Conservation (phyloP, 2,888 invertebrate species). For the Hipparchia sbordonii region DNA sequence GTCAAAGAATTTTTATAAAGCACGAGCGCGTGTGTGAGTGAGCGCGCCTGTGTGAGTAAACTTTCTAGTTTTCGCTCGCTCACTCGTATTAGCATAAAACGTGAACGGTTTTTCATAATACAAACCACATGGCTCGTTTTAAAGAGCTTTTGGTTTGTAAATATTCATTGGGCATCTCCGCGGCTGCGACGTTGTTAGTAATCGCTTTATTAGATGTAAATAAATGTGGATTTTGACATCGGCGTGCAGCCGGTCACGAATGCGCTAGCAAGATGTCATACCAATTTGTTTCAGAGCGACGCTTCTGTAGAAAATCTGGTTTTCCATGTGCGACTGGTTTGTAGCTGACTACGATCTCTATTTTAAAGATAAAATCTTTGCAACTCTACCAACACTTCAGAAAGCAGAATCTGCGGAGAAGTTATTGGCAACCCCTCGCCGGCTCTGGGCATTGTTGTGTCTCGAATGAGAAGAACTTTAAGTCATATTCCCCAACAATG, state of each 20-base stretch:
- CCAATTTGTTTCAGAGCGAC: conserved; percentile 17
- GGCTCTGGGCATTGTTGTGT: too few species aligned
- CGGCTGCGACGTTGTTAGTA: conserved; percentile 63
- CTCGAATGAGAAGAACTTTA: too few species aligned
- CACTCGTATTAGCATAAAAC: conserved; percentile 78
- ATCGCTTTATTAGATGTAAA: conserved; percentile 69
- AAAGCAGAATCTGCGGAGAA: too few species aligned
- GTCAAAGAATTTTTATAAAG: conserved; percentile 28
- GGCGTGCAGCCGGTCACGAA: conserved; percentile 46
- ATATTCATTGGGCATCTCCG: conserved; percentile 68
- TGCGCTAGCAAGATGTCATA: conserved; percentile 32
- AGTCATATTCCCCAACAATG: too few species aligned
- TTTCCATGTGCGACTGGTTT: background rate
- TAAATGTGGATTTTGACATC: conserved; percentile 58
- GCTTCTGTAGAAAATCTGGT: background rate
- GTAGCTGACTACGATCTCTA: too few species aligned
- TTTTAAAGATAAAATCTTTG: too few species aligned
- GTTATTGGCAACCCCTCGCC: too few species aligned
- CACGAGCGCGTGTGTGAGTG: conserved; percentile 47
- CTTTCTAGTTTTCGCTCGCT: conserved; percentile 82
- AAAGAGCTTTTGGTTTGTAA: conserved; percentile 66
- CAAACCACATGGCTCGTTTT: conserved; percentile 70
- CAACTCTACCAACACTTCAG: too few species aligned
- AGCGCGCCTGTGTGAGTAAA: conserved; percentile 65
- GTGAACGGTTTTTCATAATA: conserved; percentile 82